Conservation (phyloP, 2,113 vertebrate genomes). For the Myiozetetes cayanensis region DNA sequence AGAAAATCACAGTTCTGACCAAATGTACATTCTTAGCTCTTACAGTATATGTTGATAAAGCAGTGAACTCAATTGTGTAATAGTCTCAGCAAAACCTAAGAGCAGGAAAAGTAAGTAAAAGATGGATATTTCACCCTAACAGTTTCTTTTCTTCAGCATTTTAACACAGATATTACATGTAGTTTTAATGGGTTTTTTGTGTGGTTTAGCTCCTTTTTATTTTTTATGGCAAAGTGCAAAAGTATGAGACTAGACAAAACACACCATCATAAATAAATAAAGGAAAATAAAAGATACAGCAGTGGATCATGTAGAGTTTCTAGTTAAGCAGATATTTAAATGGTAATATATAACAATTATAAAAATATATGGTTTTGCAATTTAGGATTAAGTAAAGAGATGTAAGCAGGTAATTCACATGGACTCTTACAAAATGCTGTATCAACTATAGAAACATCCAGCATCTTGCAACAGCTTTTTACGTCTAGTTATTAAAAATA, state of each 20-base stretch:
- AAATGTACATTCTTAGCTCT: neutral
- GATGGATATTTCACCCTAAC: neutral
- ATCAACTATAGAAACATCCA: neutral
- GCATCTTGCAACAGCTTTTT: neutral
- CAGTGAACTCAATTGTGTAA: neutral
- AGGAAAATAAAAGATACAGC: neutral
- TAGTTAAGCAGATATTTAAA: neutral
- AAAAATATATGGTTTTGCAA: neutral
- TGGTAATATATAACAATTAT: neutral
- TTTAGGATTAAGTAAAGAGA: neutral
- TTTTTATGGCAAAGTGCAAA: neutral
- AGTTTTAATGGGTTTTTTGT: neutral
- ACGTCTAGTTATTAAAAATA: constrained; percentile 1
- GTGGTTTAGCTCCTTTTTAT: neutral
- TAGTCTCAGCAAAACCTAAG: neutral
- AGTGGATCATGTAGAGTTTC: neutral
- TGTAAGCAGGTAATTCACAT: neutral
- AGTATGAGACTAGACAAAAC: neutral
- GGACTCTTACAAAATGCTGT: neutral
- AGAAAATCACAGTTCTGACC: neutral
- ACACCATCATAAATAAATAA: neutral
- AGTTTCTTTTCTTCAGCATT: neutral
- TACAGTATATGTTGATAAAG: neutral
- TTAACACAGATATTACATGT: neutral
- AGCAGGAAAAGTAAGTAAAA: neutral